These are phyloP conservation scores for Panopea generosa DNA, from an alignment of 2,888 invertebrate genomes.

Conservation along the genomic window DNA sequence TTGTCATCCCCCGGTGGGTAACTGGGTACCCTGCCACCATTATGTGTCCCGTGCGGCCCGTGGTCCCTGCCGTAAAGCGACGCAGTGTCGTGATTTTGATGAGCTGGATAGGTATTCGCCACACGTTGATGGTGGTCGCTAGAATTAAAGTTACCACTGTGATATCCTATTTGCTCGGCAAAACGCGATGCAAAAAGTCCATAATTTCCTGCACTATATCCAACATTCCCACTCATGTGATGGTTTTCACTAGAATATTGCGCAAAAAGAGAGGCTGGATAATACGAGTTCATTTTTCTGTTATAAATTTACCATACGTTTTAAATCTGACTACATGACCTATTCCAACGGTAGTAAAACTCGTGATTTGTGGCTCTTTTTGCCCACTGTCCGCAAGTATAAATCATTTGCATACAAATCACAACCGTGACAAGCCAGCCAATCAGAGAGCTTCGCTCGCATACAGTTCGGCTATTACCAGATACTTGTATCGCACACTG, in stretches of 20 bases:
- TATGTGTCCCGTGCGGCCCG: conserved; percentile 42
- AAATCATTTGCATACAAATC: conserved; percentile 80
- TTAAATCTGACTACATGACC: conserved; percentile 80
- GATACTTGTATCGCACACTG: conserved; percentile 53
- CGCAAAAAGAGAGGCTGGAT: conserved; percentile 79
- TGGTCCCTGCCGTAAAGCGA: conserved; percentile 59
- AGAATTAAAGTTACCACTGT: conserved; percentile 65
- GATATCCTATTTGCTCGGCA: conserved; percentile 76
- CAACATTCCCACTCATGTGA: conserved; percentile 74
- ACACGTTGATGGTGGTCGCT: conserved; percentile 67
- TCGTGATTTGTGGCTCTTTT: conserved; percentile 81
- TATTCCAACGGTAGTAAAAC: conserved; percentile 71
- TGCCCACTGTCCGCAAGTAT: conserved; percentile 76
- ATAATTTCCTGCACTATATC: conserved; percentile 76
- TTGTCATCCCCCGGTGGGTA: conserved; percentile 67
- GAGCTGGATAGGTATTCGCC: conserved; percentile 69
- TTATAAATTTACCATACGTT: conserved; percentile 74
- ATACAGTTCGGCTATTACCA: conserved; percentile 62
- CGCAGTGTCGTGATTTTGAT: conserved; percentile 64
- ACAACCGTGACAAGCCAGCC: conserved; percentile 69
- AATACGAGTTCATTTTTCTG: conserved; percentile 82
- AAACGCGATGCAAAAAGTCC: conserved; percentile 79
- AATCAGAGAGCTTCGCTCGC: conserved; percentile 71
- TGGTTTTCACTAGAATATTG: conserved; percentile 81
- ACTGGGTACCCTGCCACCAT: conserved; percentile 61